Percentiles rank a stretch among this genome's conserved stretches.
Evolutionary conservation across 2,113 vertebrate species (phyloP).

Genomic region (Cinclus mexicanus): DNA sequence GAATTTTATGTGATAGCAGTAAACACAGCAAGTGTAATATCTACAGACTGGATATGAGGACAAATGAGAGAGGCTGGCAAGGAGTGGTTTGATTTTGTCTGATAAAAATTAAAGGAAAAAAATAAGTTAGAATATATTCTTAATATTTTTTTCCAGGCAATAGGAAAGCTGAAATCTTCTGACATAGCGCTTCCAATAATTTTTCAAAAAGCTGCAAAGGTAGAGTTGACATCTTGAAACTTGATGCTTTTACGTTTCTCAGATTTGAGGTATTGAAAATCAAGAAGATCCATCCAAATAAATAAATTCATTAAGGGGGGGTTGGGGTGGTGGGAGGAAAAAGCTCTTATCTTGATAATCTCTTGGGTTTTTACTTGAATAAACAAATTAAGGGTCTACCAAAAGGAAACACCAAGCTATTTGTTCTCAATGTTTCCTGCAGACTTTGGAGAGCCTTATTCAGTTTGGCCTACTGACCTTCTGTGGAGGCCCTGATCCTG

Average conservation of each 20-base stretch:
- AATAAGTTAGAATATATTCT: neutral
- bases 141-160: neutral
- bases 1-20: conserved; percentile 77
- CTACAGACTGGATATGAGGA: conserved; percentile 77
- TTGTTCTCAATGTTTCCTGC: neutral
- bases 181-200: neutral
- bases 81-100: neutral
- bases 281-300: neutral
- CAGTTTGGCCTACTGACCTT: neutral
- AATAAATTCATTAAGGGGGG: neutral
- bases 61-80: conserved; percentile 82
- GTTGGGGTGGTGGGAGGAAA: no score
- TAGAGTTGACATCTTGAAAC: neutral
- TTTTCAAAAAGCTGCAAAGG: neutral
- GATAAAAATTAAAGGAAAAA: neutral
- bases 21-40: conserved; percentile 76
- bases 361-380: accelerated
- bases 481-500: neutral
- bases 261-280: neutral
- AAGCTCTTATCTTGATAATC: neutral
- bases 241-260: neutral
- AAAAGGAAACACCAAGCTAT: neutral
- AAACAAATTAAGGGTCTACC: neutral
- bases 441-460: neutral
- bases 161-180: neutral